phyloP scores from a whole-genome alignment of 2,888 invertebrate genomes.

The Ditula angustiorana region DNA sequence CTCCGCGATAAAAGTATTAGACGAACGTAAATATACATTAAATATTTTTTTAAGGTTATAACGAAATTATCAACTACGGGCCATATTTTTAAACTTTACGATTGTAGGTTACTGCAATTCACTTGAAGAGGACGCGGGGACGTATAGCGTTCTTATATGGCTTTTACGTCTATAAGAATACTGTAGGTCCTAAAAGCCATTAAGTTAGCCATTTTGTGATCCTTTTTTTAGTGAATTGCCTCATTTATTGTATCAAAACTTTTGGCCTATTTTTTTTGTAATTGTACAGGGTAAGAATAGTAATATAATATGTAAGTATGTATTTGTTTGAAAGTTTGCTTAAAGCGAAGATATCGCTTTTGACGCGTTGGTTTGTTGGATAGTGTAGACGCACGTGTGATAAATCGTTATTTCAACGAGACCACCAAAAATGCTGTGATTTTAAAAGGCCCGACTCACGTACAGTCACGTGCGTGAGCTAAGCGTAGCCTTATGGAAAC shows the following conservation, averaged over 20 bases:
- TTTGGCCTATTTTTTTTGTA: conserved; percentile 31
- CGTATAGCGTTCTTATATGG: too few species aligned
- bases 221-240: not conserved
- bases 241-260: conserved; percentile 8
- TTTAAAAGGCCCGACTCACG: too few species aligned
- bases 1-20: conserved; percentile 12
- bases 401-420: conserved; percentile 14
- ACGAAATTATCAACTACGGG: conserved; percentile 43
- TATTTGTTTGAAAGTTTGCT: conserved; percentile 47
- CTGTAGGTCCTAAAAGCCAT: not conserved
- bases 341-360: conserved; percentile 46
- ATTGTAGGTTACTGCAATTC: conserved; percentile 6
- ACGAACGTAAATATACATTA: conserved; percentile 32
- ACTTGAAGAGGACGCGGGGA: not conserved
- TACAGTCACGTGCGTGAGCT: conserved; percentile 6
- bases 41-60: conserved; percentile 49
- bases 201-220: too few species aligned
- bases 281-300: conserved; percentile 75
- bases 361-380: conserved; percentile 38
- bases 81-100: conserved; percentile 43
- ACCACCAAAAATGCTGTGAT: not conserved
- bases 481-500: not conserved
- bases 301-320: conserved; percentile 49
- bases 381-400: conserved; percentile 35
- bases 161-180: not conserved